phyloP scores from a whole-genome alignment of 30 jellyfish, hydroid and myxozoan genomes.

The Cassiopea andromeda region DNA sequence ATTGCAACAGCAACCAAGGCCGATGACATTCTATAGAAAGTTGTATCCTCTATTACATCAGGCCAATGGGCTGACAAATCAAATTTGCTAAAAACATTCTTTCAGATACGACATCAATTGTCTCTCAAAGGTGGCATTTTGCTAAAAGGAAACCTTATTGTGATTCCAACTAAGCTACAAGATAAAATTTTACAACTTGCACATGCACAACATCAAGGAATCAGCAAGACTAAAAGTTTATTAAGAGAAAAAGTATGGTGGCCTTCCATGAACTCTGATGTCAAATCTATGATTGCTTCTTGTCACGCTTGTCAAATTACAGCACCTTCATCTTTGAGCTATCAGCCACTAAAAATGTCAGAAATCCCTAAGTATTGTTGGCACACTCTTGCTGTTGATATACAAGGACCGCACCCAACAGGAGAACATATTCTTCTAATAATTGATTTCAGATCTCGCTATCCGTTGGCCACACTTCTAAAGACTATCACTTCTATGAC shows the following conservation, averaged over 20 bases:
- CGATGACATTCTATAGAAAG: slow-evolving; percentile 12
- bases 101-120: slow-evolving; percentile 7
- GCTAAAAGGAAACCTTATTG: slow-evolving; percentile 13
- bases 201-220: slow-evolving; percentile 18
- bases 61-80: background rate
- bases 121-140: background rate
- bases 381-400: slow-evolving; percentile 22
- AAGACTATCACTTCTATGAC: background rate
- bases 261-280: slow-evolving; percentile 42
- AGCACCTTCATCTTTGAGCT: slow-evolving; percentile 1
- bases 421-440: slow-evolving; percentile 33
- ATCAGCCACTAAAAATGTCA: slow-evolving; percentile 22
- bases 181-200: background rate
- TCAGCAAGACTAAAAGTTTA: slow-evolving; percentile 6
- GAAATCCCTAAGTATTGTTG: slow-evolving; percentile 11
- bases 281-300: background rate
- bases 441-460: slow-evolving; percentile 20
- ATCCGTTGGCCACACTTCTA: background rate
- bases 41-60: background rate
- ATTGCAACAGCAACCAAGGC: background rate
- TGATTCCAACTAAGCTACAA: slow-evolving; percentile 25
- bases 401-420: slow-evolving; percentile 15
- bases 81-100: background rate
- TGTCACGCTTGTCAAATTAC: slow-evolving; percentile 43
- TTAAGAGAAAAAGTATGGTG: slow-evolving; percentile 42